Base-by-base conservation (phyloP, 2,888 invertebrate species). In the Leucophora obtusa region DNA sequence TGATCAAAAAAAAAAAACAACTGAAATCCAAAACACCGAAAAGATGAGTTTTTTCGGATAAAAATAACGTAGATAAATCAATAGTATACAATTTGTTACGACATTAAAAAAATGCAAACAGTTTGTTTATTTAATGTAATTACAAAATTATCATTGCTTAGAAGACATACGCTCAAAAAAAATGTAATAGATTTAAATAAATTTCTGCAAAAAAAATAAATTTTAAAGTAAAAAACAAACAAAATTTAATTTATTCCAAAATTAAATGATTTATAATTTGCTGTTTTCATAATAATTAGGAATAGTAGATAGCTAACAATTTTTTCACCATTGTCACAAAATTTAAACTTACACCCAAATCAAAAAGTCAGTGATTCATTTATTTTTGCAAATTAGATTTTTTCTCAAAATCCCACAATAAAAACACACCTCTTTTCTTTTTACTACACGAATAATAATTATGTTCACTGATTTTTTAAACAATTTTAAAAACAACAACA, bases 391-490 rank as follows among this genome's bases (percentile, higher is more conserved):
- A 38, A 11, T 38, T 11, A 11, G 1, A 11, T 9, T 38, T 10
- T 21, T 17, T 60, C 33, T 21, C 14, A 11, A 54, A 21, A 15
- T 28, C 15, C 51, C 50, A 33, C 33, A n/a, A 11, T 54, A 33
- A 50, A 11, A 56, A 68, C 21, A 68, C 51, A 70, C 47, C 60
- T 63, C 24, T 28, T 79, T 43, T 53, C 10, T 54, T 38, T 33
- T 60, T 59, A 53, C 24, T 50, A 15, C 50, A 21, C 10, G 21
- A 47, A 47, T 47, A 47, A 77, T 81, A 62, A 77, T 77, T 73
- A 77, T 80, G 60, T 53, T 77, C 73, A 70, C 47, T 63, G 80
- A 71, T 58, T 80, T 75, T 72, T 72, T 58, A 69, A 80, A 60
- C 58, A 75, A 68, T 33, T 28, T 28, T 28, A 28, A 68, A 56